A percentile compares a stretch with the other conserved stretches of the same genome.
These are phyloP conservation scores for Ganaspis sp. DNA, from an alignment of 1,140 invertebrate genomes.

Conservation along the genomic window DNA sequence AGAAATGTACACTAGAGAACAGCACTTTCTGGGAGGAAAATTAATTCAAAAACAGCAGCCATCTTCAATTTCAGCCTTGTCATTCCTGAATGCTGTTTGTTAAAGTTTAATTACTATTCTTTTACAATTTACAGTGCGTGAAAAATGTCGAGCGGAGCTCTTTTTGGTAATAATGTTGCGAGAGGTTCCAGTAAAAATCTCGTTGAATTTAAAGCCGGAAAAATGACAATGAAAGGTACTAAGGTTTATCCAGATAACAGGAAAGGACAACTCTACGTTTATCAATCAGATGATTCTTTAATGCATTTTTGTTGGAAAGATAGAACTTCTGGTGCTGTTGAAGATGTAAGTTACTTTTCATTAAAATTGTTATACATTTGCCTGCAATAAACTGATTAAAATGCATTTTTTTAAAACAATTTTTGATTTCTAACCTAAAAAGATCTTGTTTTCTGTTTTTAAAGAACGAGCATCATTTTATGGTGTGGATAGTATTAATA, in stretches of 20 bases:
- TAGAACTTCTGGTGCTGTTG: slow-evolving; percentile 84
- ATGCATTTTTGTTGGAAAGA: slow-evolving; percentile 99
- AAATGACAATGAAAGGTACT: slow-evolving; percentile 96
- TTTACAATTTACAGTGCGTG: not conserved
- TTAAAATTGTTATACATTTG: slow-evolving; percentile 29
- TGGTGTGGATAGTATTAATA: too few species aligned
- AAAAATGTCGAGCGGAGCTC: slow-evolving; percentile 78
- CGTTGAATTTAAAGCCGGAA: slow-evolving; percentile 96
- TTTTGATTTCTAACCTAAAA: slow-evolving; percentile 16
- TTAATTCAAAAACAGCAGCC: not conserved
- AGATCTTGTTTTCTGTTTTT: not conserved
- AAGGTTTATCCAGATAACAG: slow-evolving; percentile 97
- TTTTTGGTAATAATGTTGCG: slow-evolving; percentile 84
- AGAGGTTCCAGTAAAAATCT: slow-evolving; percentile 91
- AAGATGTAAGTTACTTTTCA: slow-evolving; percentile 80
- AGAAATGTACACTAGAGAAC: not conserved
- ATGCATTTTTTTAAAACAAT: not conserved
- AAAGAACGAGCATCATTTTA: not conserved
- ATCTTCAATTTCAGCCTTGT: slow-evolving; percentile 1
- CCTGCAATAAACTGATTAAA: slow-evolving; percentile 55
- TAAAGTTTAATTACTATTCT: not conserved
- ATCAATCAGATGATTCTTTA: slow-evolving; percentile 96
- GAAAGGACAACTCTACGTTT: slow-evolving; percentile 95
- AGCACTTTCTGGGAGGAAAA: not conserved
- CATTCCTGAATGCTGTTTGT: not conserved